phyloP scores from a whole-genome alignment of 2,797 vertebrate genomes.

The Pseudochirops corinnae region DNA sequence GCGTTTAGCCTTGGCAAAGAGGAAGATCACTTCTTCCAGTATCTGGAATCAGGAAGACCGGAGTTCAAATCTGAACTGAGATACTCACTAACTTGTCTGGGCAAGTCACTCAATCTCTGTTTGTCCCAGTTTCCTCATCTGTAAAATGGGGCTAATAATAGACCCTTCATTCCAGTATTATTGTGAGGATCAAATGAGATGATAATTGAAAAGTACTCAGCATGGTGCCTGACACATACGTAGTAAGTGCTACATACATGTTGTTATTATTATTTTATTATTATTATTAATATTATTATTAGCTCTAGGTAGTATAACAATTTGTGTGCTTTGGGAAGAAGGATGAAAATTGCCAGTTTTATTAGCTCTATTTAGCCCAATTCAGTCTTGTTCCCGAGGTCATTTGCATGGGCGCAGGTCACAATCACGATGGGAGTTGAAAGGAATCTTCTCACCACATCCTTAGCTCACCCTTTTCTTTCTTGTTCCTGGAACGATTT shows the following conservation, averaged over 20 bases:
- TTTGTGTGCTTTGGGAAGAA: background rate
- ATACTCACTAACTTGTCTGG: background rate
- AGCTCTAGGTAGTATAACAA: background rate
- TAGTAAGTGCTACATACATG: no score
- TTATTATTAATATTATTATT: background rate
- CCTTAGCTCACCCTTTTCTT: background rate
- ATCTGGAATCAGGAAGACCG: background rate
- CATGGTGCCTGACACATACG: background rate
- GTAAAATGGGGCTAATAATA: background rate
- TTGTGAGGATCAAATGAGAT: no score
- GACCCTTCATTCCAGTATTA: no score
- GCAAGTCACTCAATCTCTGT: background rate
- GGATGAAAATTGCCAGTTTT: background rate
- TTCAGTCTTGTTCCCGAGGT: background rate
- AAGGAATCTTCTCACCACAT: background rate
- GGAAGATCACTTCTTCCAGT: background rate
- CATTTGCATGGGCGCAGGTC: background rate
- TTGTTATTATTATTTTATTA: background rate
- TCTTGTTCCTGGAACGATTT: background rate
- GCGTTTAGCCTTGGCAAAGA: background rate
- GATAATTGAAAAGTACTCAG: no score
- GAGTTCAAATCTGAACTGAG: background rate
- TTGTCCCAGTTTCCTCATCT: background rate
- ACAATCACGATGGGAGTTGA: background rate
- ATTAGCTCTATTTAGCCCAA: background rate